Conservation (phyloP, 2,113 vertebrate genomes). For the Pogonocichla stellata region DNA sequence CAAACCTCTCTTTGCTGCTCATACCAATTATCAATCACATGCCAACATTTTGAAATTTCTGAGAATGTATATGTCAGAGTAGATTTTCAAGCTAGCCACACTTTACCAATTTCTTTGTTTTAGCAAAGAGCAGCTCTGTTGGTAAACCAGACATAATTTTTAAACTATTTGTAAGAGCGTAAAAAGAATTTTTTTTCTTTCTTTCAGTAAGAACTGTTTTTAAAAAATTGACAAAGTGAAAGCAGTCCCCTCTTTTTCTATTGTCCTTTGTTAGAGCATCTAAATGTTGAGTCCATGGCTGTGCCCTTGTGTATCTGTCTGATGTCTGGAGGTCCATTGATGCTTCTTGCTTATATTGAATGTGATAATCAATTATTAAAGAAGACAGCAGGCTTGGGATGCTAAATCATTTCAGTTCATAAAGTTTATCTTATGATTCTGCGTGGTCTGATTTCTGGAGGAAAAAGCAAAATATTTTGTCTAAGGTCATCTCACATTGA, state of each 20-base stretch:
- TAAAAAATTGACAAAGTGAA: not conserved
- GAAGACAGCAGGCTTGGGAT: not conserved
- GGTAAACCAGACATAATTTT: not conserved
- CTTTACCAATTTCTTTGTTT: not conserved
- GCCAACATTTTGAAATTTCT: not conserved
- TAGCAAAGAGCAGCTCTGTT: not conserved
- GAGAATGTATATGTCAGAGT: not conserved
- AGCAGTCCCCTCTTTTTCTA: not conserved
- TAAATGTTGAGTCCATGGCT: not conserved
- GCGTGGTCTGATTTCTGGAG: not conserved
- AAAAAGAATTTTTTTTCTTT: not conserved
- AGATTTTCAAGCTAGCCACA: not conserved
- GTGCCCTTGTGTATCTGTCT: not conserved
- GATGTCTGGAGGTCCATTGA: not conserved
- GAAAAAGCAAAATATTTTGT: not conserved
- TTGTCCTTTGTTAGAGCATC: not conserved
- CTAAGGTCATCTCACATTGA: not conserved
- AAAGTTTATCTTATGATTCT: not conserved
- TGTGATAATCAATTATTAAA: not conserved
- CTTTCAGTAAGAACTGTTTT: not conserved
- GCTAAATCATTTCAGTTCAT: not conserved
- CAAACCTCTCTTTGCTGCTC: not conserved
- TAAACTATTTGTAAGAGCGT: not conserved
- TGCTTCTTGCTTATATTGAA: not conserved
- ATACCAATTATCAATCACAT: not conserved